Evolutionary conservation across 1,140 invertebrate species (phyloP).

Genomic region (Neotoxoptera formosana): DNA sequence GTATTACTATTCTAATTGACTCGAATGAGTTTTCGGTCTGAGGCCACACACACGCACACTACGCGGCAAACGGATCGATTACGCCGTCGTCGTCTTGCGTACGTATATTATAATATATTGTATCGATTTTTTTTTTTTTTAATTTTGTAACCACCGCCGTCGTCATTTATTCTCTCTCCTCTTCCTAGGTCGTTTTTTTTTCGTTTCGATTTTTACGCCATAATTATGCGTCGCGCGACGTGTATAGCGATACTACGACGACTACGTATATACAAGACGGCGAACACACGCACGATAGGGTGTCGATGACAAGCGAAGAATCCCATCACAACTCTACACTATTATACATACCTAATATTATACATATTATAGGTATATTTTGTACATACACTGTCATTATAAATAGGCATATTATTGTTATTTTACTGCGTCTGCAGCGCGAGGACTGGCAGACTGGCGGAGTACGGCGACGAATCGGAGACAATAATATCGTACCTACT

Average conservation of each 20-base stretch:
- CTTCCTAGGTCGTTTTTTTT: neutral
- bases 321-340: neutral
- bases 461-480: constrained; percentile 1
- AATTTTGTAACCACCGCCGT: neutral
- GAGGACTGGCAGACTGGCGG: neutral
- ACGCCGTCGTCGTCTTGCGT: neutral
- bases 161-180: neutral
- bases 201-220: neutral
- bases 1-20: neutral
- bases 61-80: neutral
- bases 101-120: neutral
- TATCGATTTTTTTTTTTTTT: neutral
- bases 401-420: neutral
- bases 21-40: neutral
- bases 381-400: neutral
- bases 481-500: neutral
- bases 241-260: no score
- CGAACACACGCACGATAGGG: neutral
- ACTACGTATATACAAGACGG: neutral
- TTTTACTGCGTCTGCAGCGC: no score
- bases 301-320: constrained; percentile 11
- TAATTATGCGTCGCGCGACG: neutral
- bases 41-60: neutral
- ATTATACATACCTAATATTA: no score
- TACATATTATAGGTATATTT: no score